A percentile compares a stretch with the other conserved stretches of the same genome.
These are phyloP conservation scores for Catharus fuscescens DNA, from an alignment of 2,113 vertebrate genomes.

Conservation along the genomic window DNA sequence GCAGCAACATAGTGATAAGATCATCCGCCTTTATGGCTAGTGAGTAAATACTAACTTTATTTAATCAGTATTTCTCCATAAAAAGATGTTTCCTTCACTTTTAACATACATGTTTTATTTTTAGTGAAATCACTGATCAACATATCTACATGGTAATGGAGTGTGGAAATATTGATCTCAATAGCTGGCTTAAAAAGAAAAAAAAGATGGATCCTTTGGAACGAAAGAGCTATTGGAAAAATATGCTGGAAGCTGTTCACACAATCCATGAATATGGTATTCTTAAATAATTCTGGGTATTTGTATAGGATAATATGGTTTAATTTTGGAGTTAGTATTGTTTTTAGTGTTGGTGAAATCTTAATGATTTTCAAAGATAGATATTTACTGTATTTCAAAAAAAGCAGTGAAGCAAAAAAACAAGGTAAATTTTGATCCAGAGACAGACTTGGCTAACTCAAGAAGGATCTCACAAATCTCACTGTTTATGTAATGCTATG, in stretches of 20 bases:
- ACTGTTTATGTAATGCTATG: neutral
- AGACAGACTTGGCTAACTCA: neutral
- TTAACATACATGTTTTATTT: constrained; percentile 25
- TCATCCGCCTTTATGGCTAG: constrained; percentile 95
- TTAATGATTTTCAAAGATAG: neutral
- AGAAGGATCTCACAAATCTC: neutral
- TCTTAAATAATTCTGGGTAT: constrained; percentile 21
- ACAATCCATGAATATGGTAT: constrained; percentile 95
- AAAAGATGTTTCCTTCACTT: neutral
- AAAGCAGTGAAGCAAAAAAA: neutral
- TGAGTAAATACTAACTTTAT: constrained; percentile 72
- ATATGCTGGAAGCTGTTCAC: constrained; percentile 96
- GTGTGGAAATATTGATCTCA: constrained; percentile 95
- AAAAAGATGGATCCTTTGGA: constrained; percentile 89
- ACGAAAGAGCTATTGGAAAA: constrained; percentile 96
- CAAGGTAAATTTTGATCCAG: neutral
- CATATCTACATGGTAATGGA: constrained; percentile 98
- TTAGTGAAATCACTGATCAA: constrained; percentile 90
- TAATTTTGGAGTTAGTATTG: neutral
- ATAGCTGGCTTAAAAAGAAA: constrained; percentile 94
- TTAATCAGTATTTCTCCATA: neutral
- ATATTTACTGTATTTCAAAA: neutral
- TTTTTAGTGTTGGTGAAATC: neutral
- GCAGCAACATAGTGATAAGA: constrained; percentile 94
- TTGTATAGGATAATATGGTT: neutral